Conservation (phyloP, 92 coral and sea anemone species). For the Palythoa grandis region DNA sequence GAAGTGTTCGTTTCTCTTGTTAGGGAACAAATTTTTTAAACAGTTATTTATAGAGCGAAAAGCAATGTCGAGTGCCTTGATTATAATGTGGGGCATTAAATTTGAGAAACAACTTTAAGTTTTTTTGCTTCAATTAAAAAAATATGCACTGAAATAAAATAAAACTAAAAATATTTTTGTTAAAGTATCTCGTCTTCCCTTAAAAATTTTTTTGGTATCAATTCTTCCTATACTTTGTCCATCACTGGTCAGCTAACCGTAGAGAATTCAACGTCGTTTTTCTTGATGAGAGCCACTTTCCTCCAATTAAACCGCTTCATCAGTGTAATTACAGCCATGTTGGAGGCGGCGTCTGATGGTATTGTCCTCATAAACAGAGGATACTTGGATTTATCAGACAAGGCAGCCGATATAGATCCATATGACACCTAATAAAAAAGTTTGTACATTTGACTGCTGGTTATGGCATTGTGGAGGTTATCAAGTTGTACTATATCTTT, state of each 20-base stretch:
- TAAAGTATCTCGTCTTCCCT: not conserved
- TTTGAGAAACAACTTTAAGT: too few species aligned
- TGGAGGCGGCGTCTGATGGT: conserved; percentile 65
- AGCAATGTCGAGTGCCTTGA: too few species aligned
- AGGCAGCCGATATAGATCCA: conserved; percentile 68
- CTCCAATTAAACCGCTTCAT: conserved; percentile 63
- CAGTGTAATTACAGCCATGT: conserved; percentile 65
- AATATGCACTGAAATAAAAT: too few species aligned
- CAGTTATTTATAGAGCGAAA: too few species aligned
- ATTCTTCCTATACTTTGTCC: not conserved
- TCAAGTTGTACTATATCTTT: too few species aligned
- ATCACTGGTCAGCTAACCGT: conserved; percentile 40
- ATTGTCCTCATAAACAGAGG: conserved; percentile 72
- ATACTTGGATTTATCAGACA: conserved; percentile 64
- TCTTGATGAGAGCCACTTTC: conserved; percentile 64
- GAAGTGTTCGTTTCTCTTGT: too few species aligned
- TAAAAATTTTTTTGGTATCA: not conserved
- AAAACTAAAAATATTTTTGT: too few species aligned
- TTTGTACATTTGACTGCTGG: not conserved
- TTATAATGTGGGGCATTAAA: too few species aligned
- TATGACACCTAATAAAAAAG: conserved; percentile 64
- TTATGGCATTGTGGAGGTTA: not conserved
- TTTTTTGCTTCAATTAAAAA: too few species aligned
- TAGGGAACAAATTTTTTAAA: too few species aligned
- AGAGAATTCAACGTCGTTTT: conserved; percentile 52